These are phyloP conservation scores for Eumerus sabulonum DNA, from an alignment of 2,888 invertebrate species.

Conservation along the genomic window DNA sequence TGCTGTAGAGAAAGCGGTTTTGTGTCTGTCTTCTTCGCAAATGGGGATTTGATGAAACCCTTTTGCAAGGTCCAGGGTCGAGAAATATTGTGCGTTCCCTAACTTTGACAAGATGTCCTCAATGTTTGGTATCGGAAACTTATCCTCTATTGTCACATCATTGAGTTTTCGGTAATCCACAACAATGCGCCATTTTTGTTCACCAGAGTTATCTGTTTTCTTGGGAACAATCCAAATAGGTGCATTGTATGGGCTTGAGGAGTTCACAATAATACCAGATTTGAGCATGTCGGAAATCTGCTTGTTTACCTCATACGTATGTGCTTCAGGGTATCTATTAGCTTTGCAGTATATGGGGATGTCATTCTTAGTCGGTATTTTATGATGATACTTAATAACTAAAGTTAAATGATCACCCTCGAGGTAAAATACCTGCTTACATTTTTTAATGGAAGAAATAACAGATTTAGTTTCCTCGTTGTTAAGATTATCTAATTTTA, in stretches of 20 bases:
- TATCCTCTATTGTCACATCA: slow-evolving; percentile 2
- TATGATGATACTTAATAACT: slow-evolving; percentile 11
- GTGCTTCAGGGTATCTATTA: slow-evolving; percentile 22
- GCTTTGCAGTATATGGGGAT: slow-evolving; percentile 19
- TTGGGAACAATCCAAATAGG: slow-evolving; percentile 41
- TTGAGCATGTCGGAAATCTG: slow-evolving; percentile 34
- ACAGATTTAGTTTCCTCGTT: slow-evolving; percentile 18
- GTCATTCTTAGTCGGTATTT: slow-evolving; percentile 22
- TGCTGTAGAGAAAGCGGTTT: slow-evolving; percentile 47
- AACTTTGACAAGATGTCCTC: slow-evolving; percentile 30
- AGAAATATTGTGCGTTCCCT: slow-evolving; percentile 29
- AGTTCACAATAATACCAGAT: slow-evolving; percentile 20
- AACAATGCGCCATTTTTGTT: slow-evolving; percentile 22
- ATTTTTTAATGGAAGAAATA: slow-evolving; percentile 5
- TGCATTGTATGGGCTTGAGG: slow-evolving; percentile 22
- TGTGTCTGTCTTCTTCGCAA: too few species aligned
- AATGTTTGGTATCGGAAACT: slow-evolving; percentile 37
- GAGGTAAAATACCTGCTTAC: slow-evolving; percentile 18
- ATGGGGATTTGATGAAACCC: slow-evolving; percentile 53
- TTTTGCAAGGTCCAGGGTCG: slow-evolving; percentile 28
- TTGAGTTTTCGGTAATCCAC: neutral
- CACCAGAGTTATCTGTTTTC: slow-evolving; percentile 22
- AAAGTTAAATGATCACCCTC: slow-evolving; percentile 22
- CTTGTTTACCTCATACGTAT: slow-evolving; percentile 14
- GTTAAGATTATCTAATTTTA: slow-evolving; percentile 33